Evolutionary conservation across 2,888 invertebrate genomes (phyloP).

Genomic region (Pimpla rufipes): DNA sequence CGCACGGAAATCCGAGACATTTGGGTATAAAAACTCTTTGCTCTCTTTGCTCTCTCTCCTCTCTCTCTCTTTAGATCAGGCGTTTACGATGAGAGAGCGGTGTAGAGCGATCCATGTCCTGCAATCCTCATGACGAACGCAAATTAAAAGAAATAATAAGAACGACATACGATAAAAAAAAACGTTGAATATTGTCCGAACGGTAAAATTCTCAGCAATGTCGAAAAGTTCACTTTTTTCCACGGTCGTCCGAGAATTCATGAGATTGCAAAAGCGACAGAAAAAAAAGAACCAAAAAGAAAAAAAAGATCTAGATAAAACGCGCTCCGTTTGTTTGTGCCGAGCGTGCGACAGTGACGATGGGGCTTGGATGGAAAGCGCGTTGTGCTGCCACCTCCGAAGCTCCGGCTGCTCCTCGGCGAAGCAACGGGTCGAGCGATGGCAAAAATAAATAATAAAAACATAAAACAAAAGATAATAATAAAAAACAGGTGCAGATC

Average conservation of each 20-base stretch:
- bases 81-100: constrained; percentile 72
- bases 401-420: constrained; percentile 78
- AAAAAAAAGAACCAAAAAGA: not conserved
- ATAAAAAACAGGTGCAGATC: constrained; percentile 72
- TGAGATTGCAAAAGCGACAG: constrained; percentile 57
- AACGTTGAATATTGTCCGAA: constrained; percentile 3
- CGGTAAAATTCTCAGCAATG: constrained; percentile 1
- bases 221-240: constrained; percentile 24
- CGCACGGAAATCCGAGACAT: constrained; percentile 58
- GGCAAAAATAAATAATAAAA: constrained; percentile 71
- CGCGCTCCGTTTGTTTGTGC: constrained; percentile 45
- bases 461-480: constrained; percentile 73
- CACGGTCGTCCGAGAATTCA: constrained; percentile 41
- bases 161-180: not conserved
- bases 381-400: constrained; percentile 53
- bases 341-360: constrained; percentile 46
- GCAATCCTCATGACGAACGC: constrained; percentile 75
- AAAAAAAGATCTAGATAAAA: not conserved
- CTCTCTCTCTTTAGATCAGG: constrained; percentile 73
- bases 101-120: constrained; percentile 74
- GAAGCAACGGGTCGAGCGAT: constrained; percentile 75
- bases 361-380: constrained; percentile 56
- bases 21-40: constrained; percentile 54
- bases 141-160: constrained; percentile 31
- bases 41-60: constrained; percentile 29